Conservation (phyloP, 2,888 invertebrate species). For the Bhutanitis thaidina region DNA sequence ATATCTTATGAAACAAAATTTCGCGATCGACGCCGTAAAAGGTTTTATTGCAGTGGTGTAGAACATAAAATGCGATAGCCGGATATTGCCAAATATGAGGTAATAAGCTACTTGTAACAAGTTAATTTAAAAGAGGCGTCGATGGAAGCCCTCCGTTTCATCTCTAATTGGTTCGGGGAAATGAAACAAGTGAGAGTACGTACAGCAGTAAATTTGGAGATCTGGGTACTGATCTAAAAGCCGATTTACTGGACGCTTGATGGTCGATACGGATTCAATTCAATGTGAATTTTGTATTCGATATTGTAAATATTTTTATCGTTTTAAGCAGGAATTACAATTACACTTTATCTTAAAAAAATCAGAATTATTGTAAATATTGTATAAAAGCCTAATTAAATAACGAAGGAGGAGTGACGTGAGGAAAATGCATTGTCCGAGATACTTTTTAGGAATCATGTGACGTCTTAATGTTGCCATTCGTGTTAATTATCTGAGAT, state of each 20-base stretch:
- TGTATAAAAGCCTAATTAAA: too few species aligned
- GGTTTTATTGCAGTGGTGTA: slow-evolving; percentile 12
- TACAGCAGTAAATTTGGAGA: slow-evolving; percentile 32
- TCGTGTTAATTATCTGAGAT: too few species aligned
- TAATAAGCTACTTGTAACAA: slow-evolving; percentile 30
- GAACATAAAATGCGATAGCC: slow-evolving; percentile 14
- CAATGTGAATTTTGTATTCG: too few species aligned
- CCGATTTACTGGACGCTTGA: neutral
- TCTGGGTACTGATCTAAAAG: slow-evolving; percentile 30
- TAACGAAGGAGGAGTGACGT: too few species aligned
- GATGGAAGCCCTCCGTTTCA: slow-evolving; percentile 42
- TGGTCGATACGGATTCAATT: too few species aligned
- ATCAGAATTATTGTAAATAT: too few species aligned
- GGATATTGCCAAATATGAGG: slow-evolving; percentile 20
- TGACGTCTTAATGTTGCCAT: too few species aligned
- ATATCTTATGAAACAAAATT: slow-evolving; percentile 1
- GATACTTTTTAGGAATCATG: too few species aligned
- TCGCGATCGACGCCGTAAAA: slow-evolving; percentile 9
- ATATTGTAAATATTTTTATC: too few species aligned
- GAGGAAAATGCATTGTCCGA: too few species aligned
- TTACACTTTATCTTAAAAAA: too few species aligned
- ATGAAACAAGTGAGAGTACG: slow-evolving; percentile 27
- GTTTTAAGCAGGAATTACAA: too few species aligned
- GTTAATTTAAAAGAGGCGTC: slow-evolving; percentile 39
- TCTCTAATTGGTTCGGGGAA: slow-evolving; percentile 55